Conservation (phyloP, 2,888 invertebrate species). For the Diaperis boleti region DNA sequence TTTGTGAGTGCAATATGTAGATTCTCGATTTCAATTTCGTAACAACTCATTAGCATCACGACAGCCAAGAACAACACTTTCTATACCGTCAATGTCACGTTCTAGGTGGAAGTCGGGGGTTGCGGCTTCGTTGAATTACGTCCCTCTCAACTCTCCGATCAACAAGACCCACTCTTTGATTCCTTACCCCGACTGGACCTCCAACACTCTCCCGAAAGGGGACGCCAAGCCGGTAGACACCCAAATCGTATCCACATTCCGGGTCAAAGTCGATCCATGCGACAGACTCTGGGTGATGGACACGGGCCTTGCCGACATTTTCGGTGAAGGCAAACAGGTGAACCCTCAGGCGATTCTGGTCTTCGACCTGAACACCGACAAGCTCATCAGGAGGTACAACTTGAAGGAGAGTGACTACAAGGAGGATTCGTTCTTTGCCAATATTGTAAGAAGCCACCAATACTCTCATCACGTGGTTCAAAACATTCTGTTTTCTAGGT, state of each 20-base stretch:
- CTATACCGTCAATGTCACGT: neutral
- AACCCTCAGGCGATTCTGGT: slow-evolving; percentile 76
- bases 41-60: neutral
- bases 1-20: neutral
- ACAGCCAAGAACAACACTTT: neutral
- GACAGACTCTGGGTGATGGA: slow-evolving; percentile 88
- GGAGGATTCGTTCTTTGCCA: slow-evolving; percentile 84
- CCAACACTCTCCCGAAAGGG: slow-evolving; percentile 80
- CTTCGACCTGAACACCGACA: slow-evolving; percentile 82
- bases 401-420: slow-evolving; percentile 78
- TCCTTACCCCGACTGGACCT: slow-evolving; percentile 83
- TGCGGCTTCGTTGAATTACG: slow-evolving; percentile 77
- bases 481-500: slow-evolving; percentile 69
- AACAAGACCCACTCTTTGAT: slow-evolving; percentile 78
- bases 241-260: slow-evolving; percentile 79
- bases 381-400: slow-evolving; percentile 76
- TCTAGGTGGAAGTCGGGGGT: slow-evolving; percentile 76
- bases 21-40: neutral
- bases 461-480: no score
- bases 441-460: slow-evolving; percentile 81
- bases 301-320: slow-evolving; percentile 81
- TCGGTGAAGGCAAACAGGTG: slow-evolving; percentile 74
- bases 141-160: slow-evolving; percentile 68
- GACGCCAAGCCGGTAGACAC: slow-evolving; percentile 68
- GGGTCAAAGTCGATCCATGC: slow-evolving; percentile 80